These are phyloP conservation scores for Brachypteracias leptosomus DNA, from an alignment of 2,113 vertebrate species.

Conservation along the genomic window DNA sequence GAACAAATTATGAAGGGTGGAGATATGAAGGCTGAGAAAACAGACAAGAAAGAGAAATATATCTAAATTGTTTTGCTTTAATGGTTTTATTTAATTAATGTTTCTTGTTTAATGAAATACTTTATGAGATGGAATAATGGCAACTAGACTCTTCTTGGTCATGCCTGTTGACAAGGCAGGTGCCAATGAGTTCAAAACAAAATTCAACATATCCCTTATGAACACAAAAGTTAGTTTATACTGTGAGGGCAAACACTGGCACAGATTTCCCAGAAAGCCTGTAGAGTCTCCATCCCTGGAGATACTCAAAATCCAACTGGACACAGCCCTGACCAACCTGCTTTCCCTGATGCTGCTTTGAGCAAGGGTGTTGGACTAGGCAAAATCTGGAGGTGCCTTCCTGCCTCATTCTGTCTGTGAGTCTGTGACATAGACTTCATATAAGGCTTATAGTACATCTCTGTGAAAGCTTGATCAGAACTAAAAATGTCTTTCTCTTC, in stretches of 20 bases:
- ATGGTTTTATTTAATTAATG: neutral
- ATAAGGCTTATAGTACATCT: neutral
- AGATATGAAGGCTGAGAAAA: neutral
- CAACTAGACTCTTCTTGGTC: neutral
- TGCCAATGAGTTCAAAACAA: too few relatives aligned
- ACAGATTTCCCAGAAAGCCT: neutral
- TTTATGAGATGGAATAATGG: neutral
- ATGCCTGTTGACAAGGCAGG: neutral
- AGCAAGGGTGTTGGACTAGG: accelerated
- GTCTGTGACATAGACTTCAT: neutral
- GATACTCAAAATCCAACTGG: neutral
- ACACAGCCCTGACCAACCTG: neutral
- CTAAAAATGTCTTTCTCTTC: neutral
- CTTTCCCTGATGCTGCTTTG: neutral
- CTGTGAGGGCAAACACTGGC: neutral
- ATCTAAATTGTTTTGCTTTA: neutral
- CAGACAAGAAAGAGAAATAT: neutral
- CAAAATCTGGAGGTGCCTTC: neutral
- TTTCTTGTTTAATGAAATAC: neutral
- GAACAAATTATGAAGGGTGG: neutral
- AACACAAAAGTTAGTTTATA: neutral
- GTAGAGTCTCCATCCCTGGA: neutral
- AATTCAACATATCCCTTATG: neutral
- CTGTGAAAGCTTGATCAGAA: neutral
- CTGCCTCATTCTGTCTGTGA: neutral